These are phyloP conservation scores for Zaprionus camerounensis DNA, from an alignment of 1,140 invertebrate genomes.

Conservation along the genomic window DNA sequence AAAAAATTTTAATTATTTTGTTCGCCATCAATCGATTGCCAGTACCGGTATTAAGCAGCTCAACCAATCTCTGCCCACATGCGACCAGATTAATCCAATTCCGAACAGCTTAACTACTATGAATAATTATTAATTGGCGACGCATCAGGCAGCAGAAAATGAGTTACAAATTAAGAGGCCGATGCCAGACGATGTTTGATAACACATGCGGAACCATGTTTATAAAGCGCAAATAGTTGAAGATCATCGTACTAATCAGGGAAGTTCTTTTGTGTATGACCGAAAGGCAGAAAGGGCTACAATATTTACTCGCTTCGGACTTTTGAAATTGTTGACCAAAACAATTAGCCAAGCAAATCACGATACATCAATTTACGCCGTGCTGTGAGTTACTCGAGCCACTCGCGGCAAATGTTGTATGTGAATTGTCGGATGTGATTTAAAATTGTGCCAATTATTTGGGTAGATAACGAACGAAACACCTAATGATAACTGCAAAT, in stretches of 20 bases:
- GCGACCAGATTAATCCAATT: conserved; percentile 67
- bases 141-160: not conserved
- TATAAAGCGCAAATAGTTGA: not conserved
- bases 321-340: conserved; percentile 62
- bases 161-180: conserved; percentile 53
- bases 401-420: conserved; percentile 5
- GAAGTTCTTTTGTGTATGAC: not conserved
- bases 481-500: conserved; percentile 62
- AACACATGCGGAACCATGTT: conserved; percentile 43
- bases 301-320: conserved; percentile 5
- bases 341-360: conserved; percentile 74
- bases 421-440: conserved; percentile 39
- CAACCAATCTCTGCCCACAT: conserved; percentile 52
- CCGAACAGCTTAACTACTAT: conserved; percentile 41
- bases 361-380: conserved; percentile 77
- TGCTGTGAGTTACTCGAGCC: conserved; percentile 50
- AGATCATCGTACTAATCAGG: not conserved
- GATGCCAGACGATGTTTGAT: conserved; percentile 28
- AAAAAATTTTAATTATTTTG: not conserved
- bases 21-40: not conserved
- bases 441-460: conserved; percentile 75
- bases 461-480: conserved; percentile 40
- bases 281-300: conserved; percentile 21
- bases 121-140: conserved; percentile 39
- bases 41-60: conserved; percentile 27